Conservation (phyloP, 92 coral and sea anemone species). For the Phenganax subtilis region DNA sequence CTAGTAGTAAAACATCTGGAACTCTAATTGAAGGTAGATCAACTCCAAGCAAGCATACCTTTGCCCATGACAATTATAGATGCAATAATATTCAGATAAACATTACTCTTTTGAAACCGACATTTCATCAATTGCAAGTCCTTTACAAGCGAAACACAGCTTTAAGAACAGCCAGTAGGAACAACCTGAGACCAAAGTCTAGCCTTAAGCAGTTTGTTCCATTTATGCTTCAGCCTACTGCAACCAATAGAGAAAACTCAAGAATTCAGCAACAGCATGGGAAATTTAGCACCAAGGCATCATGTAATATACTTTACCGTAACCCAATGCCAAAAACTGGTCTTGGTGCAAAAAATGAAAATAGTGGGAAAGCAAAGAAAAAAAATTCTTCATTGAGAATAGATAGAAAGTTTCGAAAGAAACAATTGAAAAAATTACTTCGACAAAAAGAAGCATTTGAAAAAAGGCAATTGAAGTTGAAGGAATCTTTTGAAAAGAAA, state of each 20-base stretch:
- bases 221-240: slow-evolving; percentile 1
- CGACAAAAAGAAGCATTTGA: neutral
- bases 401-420: neutral
- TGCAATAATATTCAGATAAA: neutral
- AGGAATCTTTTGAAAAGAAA: neutral
- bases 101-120: slow-evolving; percentile 8
- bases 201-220: slow-evolving; percentile 20
- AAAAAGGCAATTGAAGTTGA: slow-evolving; percentile 17
- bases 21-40: slow-evolving; percentile 6
- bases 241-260: neutral
- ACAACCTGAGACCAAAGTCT: slow-evolving; percentile 21
- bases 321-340: neutral
- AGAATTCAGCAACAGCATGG: too few relatives aligned
- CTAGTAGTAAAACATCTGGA: slow-evolving; percentile 5
- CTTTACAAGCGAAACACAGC: slow-evolving; percentile 15
- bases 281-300: neutral
- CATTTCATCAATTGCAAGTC: slow-evolving; percentile 29
- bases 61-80: neutral
- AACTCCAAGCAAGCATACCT: neutral
- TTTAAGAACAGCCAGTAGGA: neutral
- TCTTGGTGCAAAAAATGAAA: neutral
- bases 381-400: neutral
- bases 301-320: neutral
- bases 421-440: neutral
- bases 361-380: neutral